Base-by-base conservation (phyloP, 2,888 invertebrate species). In the Zaprionus bogoriensis region DNA sequence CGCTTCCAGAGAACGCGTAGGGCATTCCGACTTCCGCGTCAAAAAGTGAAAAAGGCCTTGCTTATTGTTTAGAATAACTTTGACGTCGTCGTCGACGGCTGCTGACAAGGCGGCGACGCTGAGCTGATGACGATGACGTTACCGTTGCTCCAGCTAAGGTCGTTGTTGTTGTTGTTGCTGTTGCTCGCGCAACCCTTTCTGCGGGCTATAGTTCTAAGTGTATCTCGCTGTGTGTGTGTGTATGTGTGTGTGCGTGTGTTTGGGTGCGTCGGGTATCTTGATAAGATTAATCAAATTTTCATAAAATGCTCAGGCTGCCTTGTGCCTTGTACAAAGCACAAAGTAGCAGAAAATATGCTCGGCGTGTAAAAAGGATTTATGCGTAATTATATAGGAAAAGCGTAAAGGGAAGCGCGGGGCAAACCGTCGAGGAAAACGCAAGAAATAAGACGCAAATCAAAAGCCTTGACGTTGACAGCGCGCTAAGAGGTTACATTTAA, bases 271-370 rank as follows among this genome's bases (percentile, higher is more conserved):
- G 65, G 65, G 69, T 78, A 88, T 88, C 89, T 87, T 89, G 89
- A 90, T 89, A 89, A 90, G 90, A 90, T 90, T 90, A 90, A 90
- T 90, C 90, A 90, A 90, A 90, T 90, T 90, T 90, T 89, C 90
- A 88, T 85, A 87, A 89, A 88, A 87, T 89, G 86, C 83, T 72
- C 36, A 51, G 74, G 65, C n/a, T n/a, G n/a, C n/a, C n/a, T n/a
- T n/a, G n/a, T n/a, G n/a, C n/a, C n/a, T n/a, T n/a, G n/a, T n/a
- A n/a, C 65, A 74, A 59, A 58, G 61, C 53, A 58, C 44, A 70
- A 83, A 78, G 85, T 77, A 85, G 78, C 78, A 71, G 78, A 78
- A 87, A 84, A 84, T 84, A 88, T 87, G 87, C 87, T 72, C 67
- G 70, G 78, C 81, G 85, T 78, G 87, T 80, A 87, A 81, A 87